Evolutionary conservation across 2,888 invertebrate species (phyloP), one percentile per base, ranked within the genome.

Genomic region (Pristionchus japonicus): DNA sequence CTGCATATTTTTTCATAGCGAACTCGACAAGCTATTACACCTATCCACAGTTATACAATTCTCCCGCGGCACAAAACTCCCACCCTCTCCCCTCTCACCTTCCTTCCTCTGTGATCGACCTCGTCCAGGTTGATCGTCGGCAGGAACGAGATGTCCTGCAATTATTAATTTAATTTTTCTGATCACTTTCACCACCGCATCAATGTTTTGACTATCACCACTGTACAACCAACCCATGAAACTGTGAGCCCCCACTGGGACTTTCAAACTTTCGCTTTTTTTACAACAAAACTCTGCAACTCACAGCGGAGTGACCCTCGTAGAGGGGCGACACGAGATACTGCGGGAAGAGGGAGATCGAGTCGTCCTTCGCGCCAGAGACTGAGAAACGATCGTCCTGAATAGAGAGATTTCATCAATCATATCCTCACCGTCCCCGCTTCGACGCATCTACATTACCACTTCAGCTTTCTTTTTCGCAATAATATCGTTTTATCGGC

Each of bases 51-150:
- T 3, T 13, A 82, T 6, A 82, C 7, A 40, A 40, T 31, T 31
- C n/a, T n/a, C n/a, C n/a, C n/a, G n/a, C n/a, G n/a, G n/a, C n/a
- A n/a, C n/a, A n/a, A n/a, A n/a, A n/a, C 43, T 43, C 43, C 11
- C 43, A 80, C 23, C 23, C 20, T 3, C 20, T 77, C 17, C 3
- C n/a, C 34, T 1, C 64, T 11, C 64, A 91, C 91, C 89, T 89
- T 91, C n/a, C 92, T 88, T 61, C 93, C 93, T 49, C 93, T 89
- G 74, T 93, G 93, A 82, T 93, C 93, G 61, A 86, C 89, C 85
- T 90, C 90, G 57, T 92, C 82, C 70, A 91, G 86, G 52, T 90
- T 89, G 40, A 92, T 85, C 15, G 91, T 88, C 34, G 92, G 91
- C 13, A 93, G 89, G 91, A 93, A 92, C 9, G 89, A 89, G 20